A percentile compares a stretch with the other conserved stretches of the same genome.
Evolutionary conservation across 2,888 invertebrate species (phyloP).

Genomic region (Cosmia pyralina): DNA sequence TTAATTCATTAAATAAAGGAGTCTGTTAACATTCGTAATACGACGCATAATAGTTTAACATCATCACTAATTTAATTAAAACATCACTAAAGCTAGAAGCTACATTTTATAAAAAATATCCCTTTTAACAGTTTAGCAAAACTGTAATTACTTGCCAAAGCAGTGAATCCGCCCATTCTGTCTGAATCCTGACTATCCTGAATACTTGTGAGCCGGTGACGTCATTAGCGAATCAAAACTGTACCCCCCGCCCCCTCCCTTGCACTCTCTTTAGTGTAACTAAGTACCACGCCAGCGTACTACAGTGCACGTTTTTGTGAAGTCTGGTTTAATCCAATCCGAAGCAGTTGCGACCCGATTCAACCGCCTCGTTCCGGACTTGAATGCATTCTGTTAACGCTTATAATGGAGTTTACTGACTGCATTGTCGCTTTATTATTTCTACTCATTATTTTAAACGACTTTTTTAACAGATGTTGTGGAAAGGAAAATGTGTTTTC

Average conservation of each 20-base stretch:
- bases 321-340: slow-evolving; percentile 54
- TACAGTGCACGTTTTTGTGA: slow-evolving; percentile 56
- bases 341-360: slow-evolving; percentile 53
- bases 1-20: not conserved
- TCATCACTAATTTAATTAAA: slow-evolving; percentile 37
- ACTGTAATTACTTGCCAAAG: slow-evolving; percentile 60
- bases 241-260: slow-evolving; percentile 5
- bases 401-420: slow-evolving; percentile 50
- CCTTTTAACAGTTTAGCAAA: slow-evolving; percentile 48
- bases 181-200: slow-evolving; percentile 48
- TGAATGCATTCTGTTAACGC: slow-evolving; percentile 56
- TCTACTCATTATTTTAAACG: slow-evolving; percentile 59
- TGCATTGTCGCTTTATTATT: slow-evolving; percentile 52
- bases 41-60: not conserved
- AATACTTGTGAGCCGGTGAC: slow-evolving; percentile 53
- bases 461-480: slow-evolving; percentile 45
- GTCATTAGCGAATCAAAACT: slow-evolving; percentile 65
- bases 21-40: too few relatives aligned
- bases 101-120: slow-evolving; percentile 48
- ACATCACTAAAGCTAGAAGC: slow-evolving; percentile 19
- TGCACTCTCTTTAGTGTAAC: slow-evolving; percentile 45
- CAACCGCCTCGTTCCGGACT: slow-evolving; percentile 47
- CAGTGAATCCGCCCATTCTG: slow-evolving; percentile 50
- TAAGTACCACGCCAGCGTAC: slow-evolving; percentile 34
- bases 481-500: slow-evolving; percentile 25